Base-by-base conservation (phyloP, 2,113 vertebrate species). In the Conger conger region DNA sequence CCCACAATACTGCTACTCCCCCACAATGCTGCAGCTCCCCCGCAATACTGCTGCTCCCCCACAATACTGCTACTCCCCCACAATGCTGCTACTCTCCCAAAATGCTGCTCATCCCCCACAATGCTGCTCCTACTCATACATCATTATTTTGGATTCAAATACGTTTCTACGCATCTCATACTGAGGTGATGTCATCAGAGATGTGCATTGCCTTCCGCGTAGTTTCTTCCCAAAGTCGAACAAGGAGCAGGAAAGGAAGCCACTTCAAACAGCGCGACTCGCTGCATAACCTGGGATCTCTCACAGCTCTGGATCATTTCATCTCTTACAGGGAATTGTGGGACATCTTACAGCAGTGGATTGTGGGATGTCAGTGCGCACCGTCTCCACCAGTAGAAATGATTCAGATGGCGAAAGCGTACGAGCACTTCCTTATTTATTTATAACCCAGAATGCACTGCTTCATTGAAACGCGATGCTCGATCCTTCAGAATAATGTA, bases 401-500 rank as follows among this genome's bases (percentile, higher is more conserved):
- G 9, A 40, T 54, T 50, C 33, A 79, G 38, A 27, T 38, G 23
- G 45, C 11, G 40, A 78, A 45, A n/a, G 35, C 36, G 77, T 15
- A 79, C 37, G 36, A 23, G 36, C 15, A 27, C 27, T 80, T 3
- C 23, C 57, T 42, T 80, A 57, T 81, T 50, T 84, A 73, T 85
- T 73, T 85, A 76, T 81, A 33, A 60, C 18, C 81, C 33, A 63
- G 54, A 63, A 27, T 38, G 81, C 54, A 82, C 36, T 79, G 27
- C 23, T 50, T 79, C 77, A 6, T 30, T 40, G 81, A 50, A 54
- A 81, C 80, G 81, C 23, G 16, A 36, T 4, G 6, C 53, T 45
- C 17, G 33, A 54, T n/a, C 76, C 83, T 38, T 80, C 84, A 85
- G 36, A 85, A 53, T 45, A 37, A 80, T 80, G 54, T 17, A 36